These are phyloP conservation scores for Apus apus DNA, from an alignment of 2,113 vertebrate genomes.

Conservation along the genomic window DNA sequence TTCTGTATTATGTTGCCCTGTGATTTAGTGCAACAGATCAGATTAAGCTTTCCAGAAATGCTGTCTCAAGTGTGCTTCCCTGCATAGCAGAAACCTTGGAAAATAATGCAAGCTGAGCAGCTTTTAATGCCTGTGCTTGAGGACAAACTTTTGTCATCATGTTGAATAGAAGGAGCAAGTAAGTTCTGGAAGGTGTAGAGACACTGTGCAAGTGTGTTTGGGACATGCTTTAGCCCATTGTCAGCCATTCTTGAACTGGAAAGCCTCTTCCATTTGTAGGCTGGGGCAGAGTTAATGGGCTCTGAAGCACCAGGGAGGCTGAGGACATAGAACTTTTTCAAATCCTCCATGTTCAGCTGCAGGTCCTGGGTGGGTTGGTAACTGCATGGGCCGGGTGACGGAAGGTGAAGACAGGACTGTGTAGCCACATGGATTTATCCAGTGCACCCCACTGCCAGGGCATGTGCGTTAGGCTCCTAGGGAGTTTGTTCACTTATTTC, in stretches of 20 bases:
- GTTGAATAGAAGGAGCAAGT: neutral
- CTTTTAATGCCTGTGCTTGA: neutral
- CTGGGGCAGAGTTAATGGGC: neutral
- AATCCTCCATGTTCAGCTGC: neutral
- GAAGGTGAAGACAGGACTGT: neutral
- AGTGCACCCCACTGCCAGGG: neutral
- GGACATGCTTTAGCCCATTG: neutral
- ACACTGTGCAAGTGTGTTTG: neutral
- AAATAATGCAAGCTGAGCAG: neutral
- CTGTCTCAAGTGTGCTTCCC: neutral
- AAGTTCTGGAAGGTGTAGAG: neutral
- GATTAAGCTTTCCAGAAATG: neutral
- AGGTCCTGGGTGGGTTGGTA: neutral
- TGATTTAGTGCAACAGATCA: neutral
- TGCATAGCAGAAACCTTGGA: neutral
- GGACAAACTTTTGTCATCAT: neutral
- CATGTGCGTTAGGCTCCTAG: neutral
- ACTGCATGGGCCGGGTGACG: neutral
- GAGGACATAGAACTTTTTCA: neutral
- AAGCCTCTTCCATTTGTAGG: neutral
- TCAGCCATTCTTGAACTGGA: neutral
- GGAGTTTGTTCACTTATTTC: slow-evolving; percentile 68
- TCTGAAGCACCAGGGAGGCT: neutral
- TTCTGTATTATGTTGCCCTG: neutral
- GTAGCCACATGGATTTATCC: neutral